Percentiles rank a stretch among this genome's conserved stretches.
Evolutionary conservation across 2,888 invertebrate genomes (phyloP).

Genomic region (Oxystoma pomonae): DNA sequence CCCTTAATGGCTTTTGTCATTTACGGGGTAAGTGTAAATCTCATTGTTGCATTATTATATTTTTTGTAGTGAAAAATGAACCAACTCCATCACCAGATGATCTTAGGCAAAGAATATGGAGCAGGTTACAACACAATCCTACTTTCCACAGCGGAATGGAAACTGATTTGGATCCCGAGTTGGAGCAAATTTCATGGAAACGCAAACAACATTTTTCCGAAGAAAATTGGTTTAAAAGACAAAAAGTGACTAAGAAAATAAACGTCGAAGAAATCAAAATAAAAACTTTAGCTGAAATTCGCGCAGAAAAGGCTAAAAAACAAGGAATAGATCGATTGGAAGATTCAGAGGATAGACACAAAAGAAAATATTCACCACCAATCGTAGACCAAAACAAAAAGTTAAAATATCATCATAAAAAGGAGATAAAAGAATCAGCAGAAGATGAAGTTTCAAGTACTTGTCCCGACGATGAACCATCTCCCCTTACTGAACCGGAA

Average conservation of each 20-base stretch:
- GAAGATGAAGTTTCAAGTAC: slow-evolving; percentile 40
- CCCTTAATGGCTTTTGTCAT: too few species aligned
- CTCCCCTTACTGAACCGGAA: slow-evolving; percentile 1
- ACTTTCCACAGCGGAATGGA: slow-evolving; percentile 1
- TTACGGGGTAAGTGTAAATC: too few species aligned
- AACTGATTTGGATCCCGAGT: slow-evolving; percentile 30
- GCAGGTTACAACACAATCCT: slow-evolving; percentile 27
- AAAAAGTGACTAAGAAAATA: slow-evolving; percentile 23
- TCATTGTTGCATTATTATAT: too few species aligned
- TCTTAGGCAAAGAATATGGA: slow-evolving; percentile 37
- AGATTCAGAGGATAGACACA: neutral
- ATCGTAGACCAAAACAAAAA: too few species aligned
- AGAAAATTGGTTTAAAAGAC: slow-evolving; percentile 5
- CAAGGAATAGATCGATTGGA: neutral
- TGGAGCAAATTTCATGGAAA: slow-evolving; percentile 10
- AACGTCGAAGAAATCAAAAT: slow-evolving; percentile 39
- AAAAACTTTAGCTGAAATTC: slow-evolving; percentile 47
- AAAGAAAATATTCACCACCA: neutral
- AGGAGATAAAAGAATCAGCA: slow-evolving; percentile 22
- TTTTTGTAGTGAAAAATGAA: neutral
- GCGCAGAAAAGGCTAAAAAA: slow-evolving; percentile 36
- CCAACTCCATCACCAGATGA: slow-evolving; percentile 26
- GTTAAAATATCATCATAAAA: slow-evolving; percentile 4
- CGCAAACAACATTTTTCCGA: neutral
- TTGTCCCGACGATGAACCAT: slow-evolving; percentile 21